phyloP scores from a whole-genome alignment of 2,888 invertebrate genomes.

The Nomada lathburiana region DNA sequence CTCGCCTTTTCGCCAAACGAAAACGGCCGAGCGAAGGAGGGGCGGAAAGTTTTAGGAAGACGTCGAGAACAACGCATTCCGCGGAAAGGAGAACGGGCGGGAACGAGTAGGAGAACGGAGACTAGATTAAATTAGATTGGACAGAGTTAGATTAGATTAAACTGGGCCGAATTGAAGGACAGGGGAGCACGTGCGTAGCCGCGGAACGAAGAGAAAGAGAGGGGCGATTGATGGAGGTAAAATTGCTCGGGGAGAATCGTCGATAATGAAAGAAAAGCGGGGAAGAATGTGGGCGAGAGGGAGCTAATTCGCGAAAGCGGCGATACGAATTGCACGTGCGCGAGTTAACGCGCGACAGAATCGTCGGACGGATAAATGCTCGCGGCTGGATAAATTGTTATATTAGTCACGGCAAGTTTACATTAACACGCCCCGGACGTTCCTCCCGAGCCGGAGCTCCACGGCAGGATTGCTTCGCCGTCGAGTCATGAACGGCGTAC shows the following conservation, averaged over 20 bases:
- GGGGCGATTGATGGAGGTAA: background rate
- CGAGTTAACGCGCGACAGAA: constrained; percentile 81
- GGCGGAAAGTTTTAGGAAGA: background rate
- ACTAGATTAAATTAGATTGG: constrained; percentile 43
- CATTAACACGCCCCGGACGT: constrained; percentile 75
- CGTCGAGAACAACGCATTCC: background rate
- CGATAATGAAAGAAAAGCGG: constrained; percentile 46
- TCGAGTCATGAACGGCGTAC: background rate
- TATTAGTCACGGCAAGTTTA: constrained; percentile 82
- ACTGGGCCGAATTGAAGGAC: constrained; percentile 35
- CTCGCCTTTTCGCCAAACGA: background rate
- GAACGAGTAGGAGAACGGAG: constrained; percentile 13
- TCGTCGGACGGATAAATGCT: constrained; percentile 76
- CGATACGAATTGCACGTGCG: constrained; percentile 81
- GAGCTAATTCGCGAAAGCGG: constrained; percentile 79
- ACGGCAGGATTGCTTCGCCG: constrained; percentile 74
- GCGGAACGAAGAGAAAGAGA: background rate
- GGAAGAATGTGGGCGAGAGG: constrained; percentile 72
- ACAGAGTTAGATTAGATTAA: constrained; percentile 49
- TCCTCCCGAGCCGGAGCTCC: background rate
- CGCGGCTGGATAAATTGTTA: constrained; percentile 80
- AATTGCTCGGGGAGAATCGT: constrained; percentile 7
- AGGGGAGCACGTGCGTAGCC: constrained; percentile 23
- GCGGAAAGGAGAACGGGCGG: background rate
- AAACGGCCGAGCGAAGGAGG: constrained; percentile 19